Base-by-base conservation (phyloP, 2,888 invertebrate genomes). In the Cepaea hortensis region DNA sequence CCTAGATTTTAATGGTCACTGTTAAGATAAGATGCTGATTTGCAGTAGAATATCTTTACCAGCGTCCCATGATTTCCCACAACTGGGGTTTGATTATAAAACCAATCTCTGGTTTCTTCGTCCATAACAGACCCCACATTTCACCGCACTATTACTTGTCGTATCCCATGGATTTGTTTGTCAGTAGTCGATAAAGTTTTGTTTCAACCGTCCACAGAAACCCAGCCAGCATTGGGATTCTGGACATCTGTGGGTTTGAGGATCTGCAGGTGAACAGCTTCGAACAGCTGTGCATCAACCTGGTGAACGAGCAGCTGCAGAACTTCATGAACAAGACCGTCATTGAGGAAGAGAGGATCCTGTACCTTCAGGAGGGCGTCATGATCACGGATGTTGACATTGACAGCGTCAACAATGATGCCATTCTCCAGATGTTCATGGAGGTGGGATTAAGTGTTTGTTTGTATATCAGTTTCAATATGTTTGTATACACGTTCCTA, bases 161-260 rank as follows among this genome's bases (percentile, higher is more conserved):
- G 35, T 35, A 35, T 35, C 35, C 35, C 35, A 35, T 1, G 35
- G 35, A 35, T 35, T 35, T 35, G 35, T 35, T 35, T 35, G 35
- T 1, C 35, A 35, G 35, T 35, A 35, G 35, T 35, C 35, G 35
- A 35, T 35, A 55, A 55, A 6, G 0, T 55, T 3, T 55, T 55
- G 55, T 55, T 55, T 55, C 55, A 55, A 73, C 2, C 55, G 1
- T 65, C 65, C 9, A n/a, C 62, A 88, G 87, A 18, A 68, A 75
- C 62, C 46, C 65, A 11, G 83, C 85, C 6, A 86, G 81, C 80
- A 92, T 93, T 72, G 92, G 92, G 7, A 91, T 94, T 65, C 89
- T 94, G 23, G 94, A 94, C 85, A 92, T 93, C 75, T 93, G 93
- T 79, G 94, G 94, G 3, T 94, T 94, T 89, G 94, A 94, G 89